Conservation (phyloP, 1,140 invertebrate genomes). For the Leptestheria dahalacensis region DNA sequence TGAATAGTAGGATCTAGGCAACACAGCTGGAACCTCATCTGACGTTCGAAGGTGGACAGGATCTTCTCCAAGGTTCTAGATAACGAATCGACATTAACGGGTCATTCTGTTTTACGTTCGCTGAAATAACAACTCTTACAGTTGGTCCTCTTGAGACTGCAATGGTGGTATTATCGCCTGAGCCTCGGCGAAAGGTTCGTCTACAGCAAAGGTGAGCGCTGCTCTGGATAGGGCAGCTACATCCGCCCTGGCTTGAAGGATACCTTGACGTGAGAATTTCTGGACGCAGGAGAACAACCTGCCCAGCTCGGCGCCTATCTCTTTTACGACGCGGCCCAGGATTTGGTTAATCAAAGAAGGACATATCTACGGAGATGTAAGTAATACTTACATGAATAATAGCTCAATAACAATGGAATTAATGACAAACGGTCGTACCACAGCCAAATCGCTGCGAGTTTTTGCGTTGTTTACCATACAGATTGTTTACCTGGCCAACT, state of each 20-base stretch:
- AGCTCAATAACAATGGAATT: not conserved
- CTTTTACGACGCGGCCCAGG: slow-evolving; percentile 71
- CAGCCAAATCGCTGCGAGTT: no score
- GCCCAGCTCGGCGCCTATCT: slow-evolving; percentile 76
- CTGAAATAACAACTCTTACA: not conserved
- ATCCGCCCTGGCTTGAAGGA: slow-evolving; percentile 48
- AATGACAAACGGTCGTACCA: no score
- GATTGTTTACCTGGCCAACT: slow-evolving; percentile 40
- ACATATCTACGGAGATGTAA: not conserved
- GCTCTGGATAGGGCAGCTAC: slow-evolving; percentile 33
- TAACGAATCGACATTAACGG: not conserved
- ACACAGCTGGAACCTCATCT: slow-evolving; percentile 1
- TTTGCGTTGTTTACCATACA: no score
- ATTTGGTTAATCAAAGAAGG: slow-evolving; percentile 56
- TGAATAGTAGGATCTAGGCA: not conserved
- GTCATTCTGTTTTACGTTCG: not conserved
- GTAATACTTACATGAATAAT: not conserved
- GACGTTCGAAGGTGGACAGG: not conserved
- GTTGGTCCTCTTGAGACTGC: not conserved
- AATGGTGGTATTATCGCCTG: slow-evolving; percentile 1
- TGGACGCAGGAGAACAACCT: slow-evolving; percentile 65
- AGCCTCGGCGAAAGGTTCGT: slow-evolving; percentile 4
- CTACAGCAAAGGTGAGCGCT: not conserved
- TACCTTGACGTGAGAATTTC: slow-evolving; percentile 47
- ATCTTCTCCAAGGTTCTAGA: not conserved